Evolutionary conservation across 2,888 invertebrate genomes (phyloP).

Genomic region (Melanchra persicariae): DNA sequence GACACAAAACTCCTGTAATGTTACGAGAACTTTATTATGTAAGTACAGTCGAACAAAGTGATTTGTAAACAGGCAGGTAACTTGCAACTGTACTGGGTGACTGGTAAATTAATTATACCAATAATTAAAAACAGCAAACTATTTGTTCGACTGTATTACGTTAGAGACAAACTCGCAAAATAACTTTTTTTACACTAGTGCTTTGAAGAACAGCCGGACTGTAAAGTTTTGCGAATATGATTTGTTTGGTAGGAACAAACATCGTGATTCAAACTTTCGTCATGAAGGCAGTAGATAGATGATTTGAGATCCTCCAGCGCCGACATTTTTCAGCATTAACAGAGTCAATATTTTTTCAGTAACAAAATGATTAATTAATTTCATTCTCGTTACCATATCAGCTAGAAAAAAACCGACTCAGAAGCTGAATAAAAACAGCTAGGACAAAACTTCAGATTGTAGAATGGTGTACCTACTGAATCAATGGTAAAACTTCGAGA

Average conservation of each 20-base stretch:
- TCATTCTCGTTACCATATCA: too few relatives aligned
- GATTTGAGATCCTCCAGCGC: neutral
- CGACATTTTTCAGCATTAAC: neutral
- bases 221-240: neutral
- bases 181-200: neutral
- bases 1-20: slow-evolving; percentile 9
- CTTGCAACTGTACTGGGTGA: neutral
- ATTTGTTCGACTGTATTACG: slow-evolving; percentile 4
- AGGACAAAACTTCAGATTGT: too few relatives aligned
- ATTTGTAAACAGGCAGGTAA: slow-evolving; percentile 3
- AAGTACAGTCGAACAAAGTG: slow-evolving; percentile 10
- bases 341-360: too few relatives aligned
- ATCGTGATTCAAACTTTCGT: neutral
- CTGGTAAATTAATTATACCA: too few relatives aligned
- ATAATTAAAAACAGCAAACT: neutral
- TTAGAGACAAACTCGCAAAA: neutral
- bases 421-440: too few relatives aligned
- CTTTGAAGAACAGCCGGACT: neutral
- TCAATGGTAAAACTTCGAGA: neutral
- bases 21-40: neutral
- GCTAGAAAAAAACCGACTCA: too few relatives aligned
- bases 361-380: too few relatives aligned
- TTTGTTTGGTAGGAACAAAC: too few relatives aligned
- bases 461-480: neutral
- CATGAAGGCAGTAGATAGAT: neutral